Percentiles rank a stretch among this genome's conserved stretches.
Conservation (phyloP, 2,113 vertebrate species). For the Rattus rattus region DNA sequence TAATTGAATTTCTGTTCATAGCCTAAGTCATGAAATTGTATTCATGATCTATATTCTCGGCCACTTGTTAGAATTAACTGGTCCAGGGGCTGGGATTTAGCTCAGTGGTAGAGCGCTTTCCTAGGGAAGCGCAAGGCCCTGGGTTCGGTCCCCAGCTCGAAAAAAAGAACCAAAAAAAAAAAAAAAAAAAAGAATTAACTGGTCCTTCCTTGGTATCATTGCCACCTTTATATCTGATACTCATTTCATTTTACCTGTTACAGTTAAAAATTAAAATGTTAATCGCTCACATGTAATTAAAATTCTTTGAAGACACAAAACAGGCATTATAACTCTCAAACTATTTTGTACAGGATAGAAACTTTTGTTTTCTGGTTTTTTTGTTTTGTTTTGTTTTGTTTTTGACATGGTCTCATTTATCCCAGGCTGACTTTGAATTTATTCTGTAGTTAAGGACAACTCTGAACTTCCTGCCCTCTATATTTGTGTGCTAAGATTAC, state of each 20-base stretch:
- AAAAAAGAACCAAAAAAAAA: too few species aligned
- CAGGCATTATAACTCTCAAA: conserved; percentile 2
- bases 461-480: not conserved
- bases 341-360: conserved; percentile 15
- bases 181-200: conserved; percentile 33
- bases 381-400: not conserved
- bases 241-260: conserved; percentile 17
- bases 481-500: not conserved
- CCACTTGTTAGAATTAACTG: conserved; percentile 14
- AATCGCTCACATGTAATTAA: not conserved
- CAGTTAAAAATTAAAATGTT: not conserved
- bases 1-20: conserved; percentile 36
- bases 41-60: not conserved
- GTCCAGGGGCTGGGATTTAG: too few species aligned
- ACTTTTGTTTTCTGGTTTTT: not conserved
- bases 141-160: too few species aligned
- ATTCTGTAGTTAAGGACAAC: not conserved
- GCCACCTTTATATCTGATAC: not conserved
- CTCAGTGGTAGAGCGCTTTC: too few species aligned
- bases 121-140: too few species aligned
- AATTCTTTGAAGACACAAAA: conserved; percentile 43
- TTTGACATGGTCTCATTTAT: not conserved
- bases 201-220: not conserved
- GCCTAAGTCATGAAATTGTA: not conserved
- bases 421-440: not conserved